A percentile compares a stretch with the other conserved stretches of the same genome.
These are phyloP conservation scores for Sebastes cheni DNA, from an alignment of 2,797 vertebrate species.

Conservation along the genomic window DNA sequence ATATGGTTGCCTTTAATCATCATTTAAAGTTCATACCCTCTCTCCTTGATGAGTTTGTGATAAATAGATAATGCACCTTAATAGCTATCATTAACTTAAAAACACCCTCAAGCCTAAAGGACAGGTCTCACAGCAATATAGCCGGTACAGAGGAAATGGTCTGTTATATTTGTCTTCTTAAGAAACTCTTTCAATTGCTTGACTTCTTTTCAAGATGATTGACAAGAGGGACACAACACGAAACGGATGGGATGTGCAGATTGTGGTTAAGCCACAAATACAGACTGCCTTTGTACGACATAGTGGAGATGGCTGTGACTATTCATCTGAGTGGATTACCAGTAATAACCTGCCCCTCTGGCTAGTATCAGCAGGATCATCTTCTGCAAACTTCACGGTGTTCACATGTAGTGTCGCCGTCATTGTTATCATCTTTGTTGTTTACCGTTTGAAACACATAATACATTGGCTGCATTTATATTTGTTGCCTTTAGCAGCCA, in stretches of 20 bases:
- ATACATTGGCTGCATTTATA: neutral
- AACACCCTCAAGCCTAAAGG: neutral
- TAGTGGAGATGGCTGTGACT: neutral
- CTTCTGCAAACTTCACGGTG: neutral
- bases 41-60: conserved; percentile 7
- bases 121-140: neutral
- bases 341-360: conserved; percentile 11
- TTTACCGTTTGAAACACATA: neutral
- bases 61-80: conserved; percentile 13
- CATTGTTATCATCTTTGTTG: neutral
- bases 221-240: neutral
- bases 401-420: neutral
- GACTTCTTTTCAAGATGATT: conserved; percentile 2
- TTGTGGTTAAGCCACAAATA: neutral
- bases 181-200: neutral
- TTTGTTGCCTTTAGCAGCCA: neutral
- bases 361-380: neutral
- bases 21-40: conserved; percentile 1
- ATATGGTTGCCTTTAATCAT: neutral
- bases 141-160: neutral
- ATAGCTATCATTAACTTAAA: conserved; percentile 13
- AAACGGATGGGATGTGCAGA: neutral
- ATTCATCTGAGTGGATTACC: conserved; percentile 27
- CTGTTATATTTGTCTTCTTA: neutral
- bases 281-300: conserved; percentile 17